Percentiles rank a stretch among this genome's conserved stretches.
Conservation (phyloP, 2,797 vertebrate species). For the Furcifer pardalis region DNA sequence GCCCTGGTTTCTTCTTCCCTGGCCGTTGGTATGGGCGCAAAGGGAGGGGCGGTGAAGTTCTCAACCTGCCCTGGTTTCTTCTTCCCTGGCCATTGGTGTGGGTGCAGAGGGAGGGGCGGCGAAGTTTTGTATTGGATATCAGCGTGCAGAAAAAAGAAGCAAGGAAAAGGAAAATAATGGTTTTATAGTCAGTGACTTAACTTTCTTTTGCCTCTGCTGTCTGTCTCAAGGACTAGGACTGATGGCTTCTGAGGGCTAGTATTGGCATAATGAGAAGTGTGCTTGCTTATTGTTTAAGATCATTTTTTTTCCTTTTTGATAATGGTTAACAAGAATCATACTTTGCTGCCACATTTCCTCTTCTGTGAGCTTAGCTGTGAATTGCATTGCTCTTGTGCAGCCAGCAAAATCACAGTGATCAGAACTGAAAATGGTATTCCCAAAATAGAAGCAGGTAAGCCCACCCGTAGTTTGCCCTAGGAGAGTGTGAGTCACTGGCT, state of each 20-base stretch:
- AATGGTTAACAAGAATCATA: slow-evolving; percentile 29
- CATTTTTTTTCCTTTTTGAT: slow-evolving; percentile 38
- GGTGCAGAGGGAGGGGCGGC: too few species aligned
- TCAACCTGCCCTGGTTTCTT: too few species aligned
- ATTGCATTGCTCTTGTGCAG: not conserved
- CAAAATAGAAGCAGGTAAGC: slow-evolving; percentile 13
- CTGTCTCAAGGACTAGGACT: slow-evolving; percentile 46
- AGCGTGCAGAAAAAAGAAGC: too few species aligned
- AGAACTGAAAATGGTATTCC: slow-evolving; percentile 11
- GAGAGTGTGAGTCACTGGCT: not conserved
- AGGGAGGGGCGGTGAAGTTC: too few species aligned
- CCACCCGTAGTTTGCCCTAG: not conserved
- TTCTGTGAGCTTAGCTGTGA: not conserved
- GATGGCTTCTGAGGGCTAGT: slow-evolving; percentile 19
- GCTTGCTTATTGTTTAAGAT: slow-evolving; percentile 37
- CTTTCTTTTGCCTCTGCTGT: too few species aligned
- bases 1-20: too few species aligned
- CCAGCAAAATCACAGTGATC: not conserved
- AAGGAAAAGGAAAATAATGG: not conserved
- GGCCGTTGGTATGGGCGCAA: too few species aligned
- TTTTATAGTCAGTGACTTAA: too few species aligned
- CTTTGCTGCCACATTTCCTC: not conserved
- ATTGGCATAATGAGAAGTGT: slow-evolving; percentile 42
- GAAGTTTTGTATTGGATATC: too few species aligned
- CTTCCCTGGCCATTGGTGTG: too few species aligned